Conservation (phyloP, 2,888 invertebrate genomes). For the Reticulitermes lucifugus region DNA sequence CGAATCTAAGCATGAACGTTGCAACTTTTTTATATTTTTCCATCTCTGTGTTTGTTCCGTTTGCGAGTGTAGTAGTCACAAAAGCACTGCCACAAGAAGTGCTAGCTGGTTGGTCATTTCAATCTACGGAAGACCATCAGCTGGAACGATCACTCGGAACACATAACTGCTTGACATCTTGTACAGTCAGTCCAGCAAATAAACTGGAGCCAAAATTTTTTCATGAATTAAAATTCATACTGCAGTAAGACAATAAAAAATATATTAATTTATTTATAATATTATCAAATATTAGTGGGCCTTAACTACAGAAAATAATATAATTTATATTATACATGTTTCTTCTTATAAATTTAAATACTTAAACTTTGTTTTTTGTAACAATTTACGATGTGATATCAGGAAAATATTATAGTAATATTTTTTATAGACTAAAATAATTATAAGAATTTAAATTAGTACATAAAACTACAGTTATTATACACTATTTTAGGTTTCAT, state of each 20-base stretch:
- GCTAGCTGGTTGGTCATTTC: conserved; percentile 5
- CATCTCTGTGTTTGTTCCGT: not conserved
- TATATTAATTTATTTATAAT: too few relatives aligned
- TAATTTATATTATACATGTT: too few relatives aligned
- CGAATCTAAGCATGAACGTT: not conserved
- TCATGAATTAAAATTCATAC: too few relatives aligned
- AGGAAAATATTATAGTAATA: too few relatives aligned
- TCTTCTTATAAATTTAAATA: too few relatives aligned
- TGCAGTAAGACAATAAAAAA: too few relatives aligned
- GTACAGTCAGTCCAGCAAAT: not conserved
- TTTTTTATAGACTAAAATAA: too few relatives aligned
- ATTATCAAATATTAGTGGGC: too few relatives aligned
- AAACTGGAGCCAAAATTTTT: not conserved
- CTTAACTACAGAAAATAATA: too few relatives aligned
- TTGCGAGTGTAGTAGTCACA: not conserved
- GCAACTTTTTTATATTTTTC: not conserved
- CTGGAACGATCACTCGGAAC: not conserved
- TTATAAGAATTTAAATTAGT: too few relatives aligned
- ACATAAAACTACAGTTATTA: not conserved
- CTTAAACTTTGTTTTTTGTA: too few relatives aligned
- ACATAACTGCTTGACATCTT: not conserved
- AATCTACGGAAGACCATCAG: not conserved
- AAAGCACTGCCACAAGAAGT: conserved; percentile 4
- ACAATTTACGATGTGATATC: too few relatives aligned
- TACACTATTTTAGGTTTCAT: not conserved